These are phyloP conservation scores for Achroia grisella DNA, from an alignment of 1,140 invertebrate genomes.

Conservation along the genomic window DNA sequence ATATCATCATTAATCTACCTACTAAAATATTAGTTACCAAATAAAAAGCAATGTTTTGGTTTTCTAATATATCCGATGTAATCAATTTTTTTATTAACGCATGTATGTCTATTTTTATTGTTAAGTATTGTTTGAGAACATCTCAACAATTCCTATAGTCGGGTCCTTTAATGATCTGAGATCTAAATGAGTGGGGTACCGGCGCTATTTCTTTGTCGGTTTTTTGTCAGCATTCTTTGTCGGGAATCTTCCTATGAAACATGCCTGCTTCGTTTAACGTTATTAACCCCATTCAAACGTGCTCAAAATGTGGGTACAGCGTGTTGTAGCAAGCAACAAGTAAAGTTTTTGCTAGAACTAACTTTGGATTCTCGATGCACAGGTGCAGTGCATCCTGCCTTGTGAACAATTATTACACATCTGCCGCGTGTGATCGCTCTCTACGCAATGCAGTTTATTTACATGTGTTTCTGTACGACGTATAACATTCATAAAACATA, in stretches of 20 bases:
- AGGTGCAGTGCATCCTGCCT: slow-evolving; percentile 60
- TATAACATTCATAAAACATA: too few species aligned
- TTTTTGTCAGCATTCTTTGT: slow-evolving; percentile 18
- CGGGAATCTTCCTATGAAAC: slow-evolving; percentile 2
- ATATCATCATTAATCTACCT: too few species aligned
- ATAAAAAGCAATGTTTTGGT: too few species aligned
- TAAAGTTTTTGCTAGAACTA: slow-evolving; percentile 37
- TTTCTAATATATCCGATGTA: too few species aligned
- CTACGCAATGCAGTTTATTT: not conserved
- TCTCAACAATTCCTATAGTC: slow-evolving; percentile 10
- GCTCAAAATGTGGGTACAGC: not conserved
- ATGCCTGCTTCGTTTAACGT: slow-evolving; percentile 2
- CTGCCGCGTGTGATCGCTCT: slow-evolving; percentile 25
- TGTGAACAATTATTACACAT: slow-evolving; percentile 46
- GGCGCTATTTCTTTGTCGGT: slow-evolving; percentile 6
- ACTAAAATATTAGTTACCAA: too few species aligned
- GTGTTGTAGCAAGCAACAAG: slow-evolving; percentile 3
- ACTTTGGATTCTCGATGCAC: slow-evolving; percentile 36
- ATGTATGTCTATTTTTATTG: too few species aligned
- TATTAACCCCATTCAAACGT: slow-evolving; percentile 1
- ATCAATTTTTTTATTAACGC: too few species aligned
- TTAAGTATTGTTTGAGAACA: not conserved
- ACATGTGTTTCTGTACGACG: not conserved
- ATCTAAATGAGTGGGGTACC: slow-evolving; percentile 3
- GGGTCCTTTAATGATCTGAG: slow-evolving; percentile 12